These are phyloP conservation scores for Albula goreensis DNA, from an alignment of 2,113 vertebrate species.

Conservation along the genomic window DNA sequence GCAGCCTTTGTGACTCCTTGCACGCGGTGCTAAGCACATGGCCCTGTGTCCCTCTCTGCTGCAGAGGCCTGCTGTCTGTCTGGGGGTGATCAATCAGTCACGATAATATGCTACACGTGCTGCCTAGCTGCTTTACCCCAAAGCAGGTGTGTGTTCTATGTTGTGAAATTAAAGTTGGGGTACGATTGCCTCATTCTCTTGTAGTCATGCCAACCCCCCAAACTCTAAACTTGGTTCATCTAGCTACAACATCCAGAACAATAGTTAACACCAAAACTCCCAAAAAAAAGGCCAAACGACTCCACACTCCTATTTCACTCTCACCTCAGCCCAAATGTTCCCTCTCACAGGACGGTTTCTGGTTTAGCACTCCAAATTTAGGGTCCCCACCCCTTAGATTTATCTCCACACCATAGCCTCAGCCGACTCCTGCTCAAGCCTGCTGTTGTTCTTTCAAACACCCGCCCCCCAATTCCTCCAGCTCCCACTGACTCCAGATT, in stretches of 20 bases:
- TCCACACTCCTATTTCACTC: not conserved
- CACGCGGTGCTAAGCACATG: not conserved
- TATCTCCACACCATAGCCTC: not conserved
- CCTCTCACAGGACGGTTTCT: not conserved
- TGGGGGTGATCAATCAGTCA: not conserved
- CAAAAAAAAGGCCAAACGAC: not conserved
- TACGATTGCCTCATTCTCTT: not conserved
- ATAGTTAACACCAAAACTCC: not conserved
- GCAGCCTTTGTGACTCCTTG: not conserved
- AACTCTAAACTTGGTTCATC: not conserved
- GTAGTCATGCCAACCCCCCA: not conserved
- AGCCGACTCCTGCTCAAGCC: slow-evolving; percentile 8
- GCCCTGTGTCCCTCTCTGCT: not conserved
- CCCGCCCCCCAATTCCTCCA: not conserved
- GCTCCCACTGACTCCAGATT: not conserved
- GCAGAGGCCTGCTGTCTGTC: not conserved
- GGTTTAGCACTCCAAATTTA: not conserved
- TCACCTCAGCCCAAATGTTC: not conserved
- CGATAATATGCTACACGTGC: slow-evolving; percentile 13
- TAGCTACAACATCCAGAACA: not conserved
- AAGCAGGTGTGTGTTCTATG: not conserved
- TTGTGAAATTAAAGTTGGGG: not conserved
- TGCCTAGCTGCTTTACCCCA: not conserved
- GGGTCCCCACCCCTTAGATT: not conserved
- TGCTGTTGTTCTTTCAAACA: not conserved